phyloP scores from a whole-genome alignment of 2,797 vertebrate genomes.

The Enteromius fasciolatus region DNA sequence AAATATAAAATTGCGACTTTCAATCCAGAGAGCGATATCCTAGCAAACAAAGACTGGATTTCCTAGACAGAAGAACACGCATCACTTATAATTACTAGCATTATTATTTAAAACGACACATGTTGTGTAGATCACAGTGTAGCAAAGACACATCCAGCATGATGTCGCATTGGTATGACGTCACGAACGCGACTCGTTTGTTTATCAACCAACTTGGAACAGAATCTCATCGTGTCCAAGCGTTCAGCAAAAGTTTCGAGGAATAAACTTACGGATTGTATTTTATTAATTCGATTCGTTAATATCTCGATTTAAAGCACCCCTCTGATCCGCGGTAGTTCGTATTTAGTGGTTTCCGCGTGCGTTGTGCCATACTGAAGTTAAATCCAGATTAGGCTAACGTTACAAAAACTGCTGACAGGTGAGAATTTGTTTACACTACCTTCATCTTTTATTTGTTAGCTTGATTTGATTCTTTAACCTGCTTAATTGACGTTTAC shows the following conservation, averaged over 20 bases:
- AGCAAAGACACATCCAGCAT: background rate
- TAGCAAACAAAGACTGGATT: background rate
- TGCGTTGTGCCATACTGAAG: constrained; percentile 2
- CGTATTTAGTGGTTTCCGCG: constrained; percentile 10
- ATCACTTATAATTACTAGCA: background rate
- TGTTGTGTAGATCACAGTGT: background rate
- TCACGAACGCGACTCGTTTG: constrained; percentile 34
- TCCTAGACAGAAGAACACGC: background rate
- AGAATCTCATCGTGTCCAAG: constrained; percentile 9
- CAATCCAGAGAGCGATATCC: background rate
- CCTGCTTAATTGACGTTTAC: background rate
- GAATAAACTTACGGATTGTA: background rate
- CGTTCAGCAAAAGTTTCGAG: constrained; percentile 12
- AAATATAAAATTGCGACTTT: background rate
- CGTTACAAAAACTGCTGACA: constrained; percentile 27
- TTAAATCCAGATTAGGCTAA: constrained; percentile 24
- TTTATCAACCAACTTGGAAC: constrained; percentile 37
- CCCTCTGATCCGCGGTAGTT: background rate
- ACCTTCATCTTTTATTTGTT: background rate
- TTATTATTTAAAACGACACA: background rate
- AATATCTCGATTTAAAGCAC: background rate
- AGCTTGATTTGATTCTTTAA: background rate
- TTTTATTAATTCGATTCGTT: background rate
- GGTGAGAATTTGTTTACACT: constrained; percentile 4
- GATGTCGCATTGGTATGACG: constrained; percentile 22